These are phyloP conservation scores for Crocidura indochinensis DNA, from an alignment of 2,797 vertebrate species.

Conservation along the genomic window DNA sequence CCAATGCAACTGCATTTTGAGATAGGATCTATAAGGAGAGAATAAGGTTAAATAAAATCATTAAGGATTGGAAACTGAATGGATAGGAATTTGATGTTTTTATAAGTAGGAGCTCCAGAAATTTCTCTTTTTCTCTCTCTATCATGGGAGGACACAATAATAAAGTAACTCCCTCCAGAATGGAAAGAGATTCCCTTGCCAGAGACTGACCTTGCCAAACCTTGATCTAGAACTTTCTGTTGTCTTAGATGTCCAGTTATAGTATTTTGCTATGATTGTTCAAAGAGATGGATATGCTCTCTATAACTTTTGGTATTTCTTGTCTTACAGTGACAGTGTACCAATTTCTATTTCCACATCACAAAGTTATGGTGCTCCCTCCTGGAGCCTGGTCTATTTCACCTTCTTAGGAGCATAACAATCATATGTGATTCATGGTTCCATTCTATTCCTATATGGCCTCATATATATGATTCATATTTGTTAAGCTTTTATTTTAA, in stretches of 20 bases:
- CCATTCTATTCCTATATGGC: not conserved
- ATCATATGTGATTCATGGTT: not conserved
- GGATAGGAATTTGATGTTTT: not conserved
- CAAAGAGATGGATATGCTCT: no score
- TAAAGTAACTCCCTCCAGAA: not conserved
- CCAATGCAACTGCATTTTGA: not conserved
- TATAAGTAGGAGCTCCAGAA: not conserved
- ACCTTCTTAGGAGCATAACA: not conserved
- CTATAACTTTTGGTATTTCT: not conserved
- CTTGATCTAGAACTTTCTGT: not conserved
- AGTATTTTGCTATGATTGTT: not conserved
- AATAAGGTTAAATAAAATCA: not conserved
- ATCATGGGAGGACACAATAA: not conserved
- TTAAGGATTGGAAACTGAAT: not conserved
- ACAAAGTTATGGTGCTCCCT: no score
- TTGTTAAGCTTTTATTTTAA: constrained; percentile 8
- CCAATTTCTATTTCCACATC: not conserved
- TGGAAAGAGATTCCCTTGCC: not conserved
- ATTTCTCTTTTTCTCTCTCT: not conserved
- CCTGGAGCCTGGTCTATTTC: not conserved
- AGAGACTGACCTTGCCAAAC: not conserved
- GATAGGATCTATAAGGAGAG: not conserved
- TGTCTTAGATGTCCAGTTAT: not conserved
- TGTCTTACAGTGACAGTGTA: not conserved
- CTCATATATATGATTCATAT: not conserved